Base-by-base conservation (phyloP, 2,888 invertebrate genomes). In the Seira ritae region DNA sequence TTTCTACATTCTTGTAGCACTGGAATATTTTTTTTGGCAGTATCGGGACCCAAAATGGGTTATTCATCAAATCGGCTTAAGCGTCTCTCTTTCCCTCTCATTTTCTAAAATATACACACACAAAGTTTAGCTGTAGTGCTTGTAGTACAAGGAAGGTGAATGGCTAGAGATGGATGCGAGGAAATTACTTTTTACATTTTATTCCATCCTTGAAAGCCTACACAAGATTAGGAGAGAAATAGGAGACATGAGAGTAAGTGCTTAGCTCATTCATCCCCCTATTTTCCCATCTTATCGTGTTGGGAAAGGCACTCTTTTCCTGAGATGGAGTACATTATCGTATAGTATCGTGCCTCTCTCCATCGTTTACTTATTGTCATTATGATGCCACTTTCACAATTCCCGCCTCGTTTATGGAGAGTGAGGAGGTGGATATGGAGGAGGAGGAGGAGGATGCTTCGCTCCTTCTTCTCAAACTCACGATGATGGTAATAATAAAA, bases 21-120 rank as follows among this genome's bases (percentile, higher is more conserved):
- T 8, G 31, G 3, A 31, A 31, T n/a, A 8, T 50, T 50, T 50
- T n/a, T 50, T 50, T 50, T 50, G 50, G 50, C 50, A 50, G 50
- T 50, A 74, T 23, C 31, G 74, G 15, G 15, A 23, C 42, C 55
- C 19, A 8, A 76, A 68, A 81, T 76, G 75, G 81, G 71, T 76
- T 81, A 81, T 81, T 81, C 76, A 76, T 76, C 75, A 75, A 81
- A 81, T 81, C 81, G 65, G 81, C 81, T 81, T 81, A 75, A 50
- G 50, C 50, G 3, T 50, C 50, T 50, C 50, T 50, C 50, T 50
- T n/a, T 50, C 50, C 50, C 17, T 12, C 50, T 50, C 50, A 50
- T 50, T 50, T 50, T 50, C 50, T 50, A 12, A 50, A 50, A 50
- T 50, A 50, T 50, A 50, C 50, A 50, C n/a, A n/a, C n/a, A n/a